Evolutionary conservation across 2,888 invertebrate species (phyloP).

Genomic region (Galeruca laticollis): DNA sequence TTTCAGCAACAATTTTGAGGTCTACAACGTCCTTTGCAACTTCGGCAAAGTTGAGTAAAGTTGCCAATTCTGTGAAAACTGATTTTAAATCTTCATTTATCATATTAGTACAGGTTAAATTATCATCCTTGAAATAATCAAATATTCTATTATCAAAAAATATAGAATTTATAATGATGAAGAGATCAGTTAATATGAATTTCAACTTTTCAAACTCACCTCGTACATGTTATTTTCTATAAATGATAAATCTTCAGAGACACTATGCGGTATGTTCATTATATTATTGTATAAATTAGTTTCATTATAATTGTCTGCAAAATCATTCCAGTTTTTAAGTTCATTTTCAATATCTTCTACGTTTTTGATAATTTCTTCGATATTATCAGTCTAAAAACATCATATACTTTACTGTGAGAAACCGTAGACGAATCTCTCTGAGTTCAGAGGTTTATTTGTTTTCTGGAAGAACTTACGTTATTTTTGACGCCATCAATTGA

Average conservation of each 20-base stretch:
- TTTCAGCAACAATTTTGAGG: slow-evolving; percentile 22
- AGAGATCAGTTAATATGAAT: slow-evolving; percentile 29
- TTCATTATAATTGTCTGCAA: slow-evolving; percentile 23
- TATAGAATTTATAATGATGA: too few relatives aligned
- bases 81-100: slow-evolving; percentile 32
- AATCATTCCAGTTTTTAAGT: slow-evolving; percentile 19
- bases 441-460: background rate
- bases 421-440: too few relatives aligned
- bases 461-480: slow-evolving; percentile 9
- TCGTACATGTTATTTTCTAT: slow-evolving; percentile 34
- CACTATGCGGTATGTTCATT: slow-evolving; percentile 38
- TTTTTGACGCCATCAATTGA: background rate
- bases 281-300: slow-evolving; percentile 29
- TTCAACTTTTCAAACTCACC: slow-evolving; percentile 22
- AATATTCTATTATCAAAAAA: too few relatives aligned
- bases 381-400: slow-evolving; percentile 18
- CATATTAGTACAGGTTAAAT: slow-evolving; percentile 21
- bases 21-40: slow-evolving; percentile 19
- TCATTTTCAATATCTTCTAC: slow-evolving; percentile 21
- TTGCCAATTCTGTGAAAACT: slow-evolving; percentile 30
- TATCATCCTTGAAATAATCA: background rate
- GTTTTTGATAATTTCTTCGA: background rate
- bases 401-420: too few relatives aligned
- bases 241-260: slow-evolving; percentile 32
- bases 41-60: slow-evolving; percentile 23